These are phyloP conservation scores for Corapipo altera DNA, from an alignment of 2,113 vertebrate genomes.

Conservation along the genomic window DNA sequence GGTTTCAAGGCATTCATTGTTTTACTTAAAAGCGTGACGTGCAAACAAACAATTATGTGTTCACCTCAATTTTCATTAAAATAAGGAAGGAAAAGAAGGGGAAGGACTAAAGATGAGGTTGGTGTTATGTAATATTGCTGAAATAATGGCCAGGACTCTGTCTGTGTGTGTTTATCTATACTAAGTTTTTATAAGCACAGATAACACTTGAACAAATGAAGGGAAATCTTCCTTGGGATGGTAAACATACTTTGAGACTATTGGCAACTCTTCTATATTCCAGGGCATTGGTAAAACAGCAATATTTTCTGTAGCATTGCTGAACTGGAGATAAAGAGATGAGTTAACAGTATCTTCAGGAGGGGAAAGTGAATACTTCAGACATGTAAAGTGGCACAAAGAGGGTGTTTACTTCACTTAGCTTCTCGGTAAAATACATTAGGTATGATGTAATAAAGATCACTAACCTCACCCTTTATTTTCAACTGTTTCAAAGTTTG, in stretches of 20 bases:
- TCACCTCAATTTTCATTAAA: not conserved
- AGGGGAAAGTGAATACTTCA: not conserved
- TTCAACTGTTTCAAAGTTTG: not conserved
- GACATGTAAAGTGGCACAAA: not conserved
- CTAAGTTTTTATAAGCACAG: not conserved
- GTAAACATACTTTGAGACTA: not conserved
- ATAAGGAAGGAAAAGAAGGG: not conserved
- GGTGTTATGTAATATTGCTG: not conserved
- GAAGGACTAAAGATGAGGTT: not conserved
- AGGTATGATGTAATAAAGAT: not conserved
- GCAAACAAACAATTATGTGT: not conserved
- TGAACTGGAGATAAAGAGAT: not conserved
- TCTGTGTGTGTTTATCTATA: not conserved
- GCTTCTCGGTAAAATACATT: not conserved
- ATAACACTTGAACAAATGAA: not conserved
- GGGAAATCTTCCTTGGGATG: not conserved
- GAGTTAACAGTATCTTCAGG: not conserved
- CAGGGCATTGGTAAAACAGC: not conserved
- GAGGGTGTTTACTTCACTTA: not conserved
- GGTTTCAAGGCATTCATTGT: not conserved
- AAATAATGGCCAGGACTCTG: not conserved
- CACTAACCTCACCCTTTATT: not conserved
- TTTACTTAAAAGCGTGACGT: not conserved
- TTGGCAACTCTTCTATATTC: not conserved
- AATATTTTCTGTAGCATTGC: not conserved